A percentile compares a stretch with the other conserved stretches of the same genome.
phyloP scores from a whole-genome alignment of 2,113 vertebrate species.

The Sminthopsis crassicaudata region DNA sequence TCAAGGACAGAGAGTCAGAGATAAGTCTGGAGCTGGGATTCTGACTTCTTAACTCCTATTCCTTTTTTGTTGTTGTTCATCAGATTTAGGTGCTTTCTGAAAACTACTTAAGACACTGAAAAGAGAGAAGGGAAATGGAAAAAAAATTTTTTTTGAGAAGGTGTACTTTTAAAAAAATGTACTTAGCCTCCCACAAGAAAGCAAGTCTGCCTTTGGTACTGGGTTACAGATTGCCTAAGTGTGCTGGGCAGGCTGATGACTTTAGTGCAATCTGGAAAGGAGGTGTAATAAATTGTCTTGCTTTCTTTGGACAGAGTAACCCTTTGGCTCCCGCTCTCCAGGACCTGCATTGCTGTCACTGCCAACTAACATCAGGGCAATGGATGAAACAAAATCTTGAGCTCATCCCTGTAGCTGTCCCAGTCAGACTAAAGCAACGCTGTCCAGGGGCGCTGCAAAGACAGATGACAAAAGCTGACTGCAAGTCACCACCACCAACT shows the following conservation, averaged over 20 bases:
- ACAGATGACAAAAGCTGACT: neutral
- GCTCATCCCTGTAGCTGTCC: neutral
- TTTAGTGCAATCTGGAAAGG: neutral
- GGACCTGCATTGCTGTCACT: neutral
- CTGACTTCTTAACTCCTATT: neutral
- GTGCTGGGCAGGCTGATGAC: neutral
- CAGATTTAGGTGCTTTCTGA: slow-evolving; percentile 10
- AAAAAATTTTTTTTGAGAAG: slow-evolving; percentile 35
- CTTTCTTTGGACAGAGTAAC: neutral
- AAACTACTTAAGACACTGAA: neutral
- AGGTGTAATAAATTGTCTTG: neutral
- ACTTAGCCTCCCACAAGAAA: neutral
- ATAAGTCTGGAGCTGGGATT: neutral
- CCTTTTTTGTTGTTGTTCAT: neutral
- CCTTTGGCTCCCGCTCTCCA: neutral
- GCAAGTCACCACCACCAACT: slow-evolving; percentile 1
- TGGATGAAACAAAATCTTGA: neutral
- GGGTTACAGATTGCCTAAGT: neutral
- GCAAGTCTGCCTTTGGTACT: neutral
- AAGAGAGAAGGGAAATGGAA: slow-evolving; percentile 11
- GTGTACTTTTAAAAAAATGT: slow-evolving; percentile 13
- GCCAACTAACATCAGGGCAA: neutral
- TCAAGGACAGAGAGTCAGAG: slow-evolving; percentile 15
- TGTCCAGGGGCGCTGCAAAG: neutral
- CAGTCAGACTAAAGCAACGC: slow-evolving; percentile 9